Conservation (phyloP, 1,140 invertebrate genomes). For the Proales similis region DNA sequence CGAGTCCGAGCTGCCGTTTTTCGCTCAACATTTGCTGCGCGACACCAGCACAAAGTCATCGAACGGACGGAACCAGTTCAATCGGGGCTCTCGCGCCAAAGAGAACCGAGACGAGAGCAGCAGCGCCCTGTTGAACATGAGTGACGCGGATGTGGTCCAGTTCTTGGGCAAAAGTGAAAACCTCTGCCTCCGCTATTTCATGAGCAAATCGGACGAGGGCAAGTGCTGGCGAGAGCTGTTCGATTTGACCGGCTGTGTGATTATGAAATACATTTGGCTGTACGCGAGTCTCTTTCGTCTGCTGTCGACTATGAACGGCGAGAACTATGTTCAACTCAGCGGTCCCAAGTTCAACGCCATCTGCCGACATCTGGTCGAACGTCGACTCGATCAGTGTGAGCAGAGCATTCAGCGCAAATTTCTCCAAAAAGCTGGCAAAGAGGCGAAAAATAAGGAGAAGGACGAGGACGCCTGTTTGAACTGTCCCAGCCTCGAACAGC, state of each 20-base stretch:
- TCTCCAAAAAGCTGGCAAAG: not conserved
- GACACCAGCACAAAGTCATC: not conserved
- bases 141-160: too few species aligned
- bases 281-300: slow-evolving; percentile 16
- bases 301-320: not conserved
- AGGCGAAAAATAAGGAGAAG: slow-evolving; percentile 3
- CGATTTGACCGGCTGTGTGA: slow-evolving; percentile 1
- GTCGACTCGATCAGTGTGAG: too few species aligned
- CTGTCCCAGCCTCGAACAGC: not conserved
- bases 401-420: too few species aligned
- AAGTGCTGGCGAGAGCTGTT: slow-evolving; percentile 11
- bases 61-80: too few species aligned
- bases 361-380: slow-evolving; percentile 5
- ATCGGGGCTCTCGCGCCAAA: not conserved
- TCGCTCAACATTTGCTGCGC: slow-evolving; percentile 9
- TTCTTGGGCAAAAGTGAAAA: too few species aligned
- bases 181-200: slow-evolving; percentile 13
- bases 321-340: slow-evolving; percentile 28
- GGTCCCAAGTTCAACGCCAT: slow-evolving; percentile 9
- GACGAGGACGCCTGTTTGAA: not conserved
- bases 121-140: too few species aligned
- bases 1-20: not conserved
- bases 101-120: slow-evolving; percentile 12
- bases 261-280: slow-evolving; percentile 36
- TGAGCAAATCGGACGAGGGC: slow-evolving; percentile 5